phyloP scores from a whole-genome alignment of 2,113 vertebrate species.

The Cyprinus carpio region DNA sequence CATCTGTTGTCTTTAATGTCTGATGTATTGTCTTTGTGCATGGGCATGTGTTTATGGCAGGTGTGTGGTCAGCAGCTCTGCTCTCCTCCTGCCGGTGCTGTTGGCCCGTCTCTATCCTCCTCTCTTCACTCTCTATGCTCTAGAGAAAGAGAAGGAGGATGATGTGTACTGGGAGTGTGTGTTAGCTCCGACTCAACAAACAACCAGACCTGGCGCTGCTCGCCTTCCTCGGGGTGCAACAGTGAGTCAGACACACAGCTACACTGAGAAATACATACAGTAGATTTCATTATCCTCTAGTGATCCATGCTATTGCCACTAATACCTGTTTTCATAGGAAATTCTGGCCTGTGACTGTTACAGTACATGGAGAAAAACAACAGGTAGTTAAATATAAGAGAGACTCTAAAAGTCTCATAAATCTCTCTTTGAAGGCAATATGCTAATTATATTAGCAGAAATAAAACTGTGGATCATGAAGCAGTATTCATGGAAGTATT shows the following conservation, averaged over 20 bases:
- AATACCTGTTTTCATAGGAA: slow-evolving; percentile 78
- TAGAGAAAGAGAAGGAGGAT: slow-evolving; percentile 93
- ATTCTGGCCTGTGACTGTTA: slow-evolving; percentile 87
- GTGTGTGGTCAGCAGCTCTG: slow-evolving; percentile 87
- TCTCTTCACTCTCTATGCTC: slow-evolving; percentile 93
- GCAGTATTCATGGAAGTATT: background rate
- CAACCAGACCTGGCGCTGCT: slow-evolving; percentile 90
- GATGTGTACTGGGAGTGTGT: slow-evolving; percentile 98
- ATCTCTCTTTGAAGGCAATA: background rate
- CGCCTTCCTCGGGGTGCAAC: slow-evolving; percentile 92
- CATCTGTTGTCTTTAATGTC: background rate
- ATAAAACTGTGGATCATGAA: background rate
- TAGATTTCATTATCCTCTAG: background rate
- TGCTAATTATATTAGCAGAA: background rate
- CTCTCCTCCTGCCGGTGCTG: slow-evolving; percentile 89
- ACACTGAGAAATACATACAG: background rate
- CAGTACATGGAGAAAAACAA: slow-evolving; percentile 80
- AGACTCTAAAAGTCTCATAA: too few relatives aligned
- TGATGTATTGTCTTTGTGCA: background rate
- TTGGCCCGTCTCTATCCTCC: slow-evolving; percentile 95
- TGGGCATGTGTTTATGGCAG: slow-evolving; percentile 68
- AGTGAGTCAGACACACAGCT: slow-evolving; percentile 69
- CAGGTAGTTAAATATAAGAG: slow-evolving; percentile 73
- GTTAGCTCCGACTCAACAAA: slow-evolving; percentile 92
- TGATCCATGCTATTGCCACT: background rate